phyloP scores from a whole-genome alignment of 2,888 invertebrate genomes.

The Galerucella pusilla region DNA sequence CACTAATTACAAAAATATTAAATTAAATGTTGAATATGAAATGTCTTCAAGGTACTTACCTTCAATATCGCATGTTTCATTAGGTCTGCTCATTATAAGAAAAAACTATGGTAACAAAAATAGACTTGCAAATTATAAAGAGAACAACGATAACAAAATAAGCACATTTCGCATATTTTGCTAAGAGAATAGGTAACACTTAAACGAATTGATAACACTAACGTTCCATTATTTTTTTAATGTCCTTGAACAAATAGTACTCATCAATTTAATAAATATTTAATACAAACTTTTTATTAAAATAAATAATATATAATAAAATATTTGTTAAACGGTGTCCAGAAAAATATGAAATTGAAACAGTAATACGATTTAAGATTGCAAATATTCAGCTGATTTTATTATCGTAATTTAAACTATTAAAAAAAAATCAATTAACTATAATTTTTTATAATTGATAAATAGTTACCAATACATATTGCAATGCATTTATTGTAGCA shows the following conservation, averaged over 20 bases:
- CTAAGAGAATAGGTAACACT: background rate
- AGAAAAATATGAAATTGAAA: too few species aligned
- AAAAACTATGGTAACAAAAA: background rate
- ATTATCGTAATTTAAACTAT: too few species aligned
- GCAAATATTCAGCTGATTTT: too few species aligned
- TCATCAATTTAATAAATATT: too few species aligned
- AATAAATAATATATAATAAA: too few species aligned
- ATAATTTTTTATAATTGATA: too few species aligned
- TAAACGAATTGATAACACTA: background rate
- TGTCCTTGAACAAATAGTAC: background rate
- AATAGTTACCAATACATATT: too few species aligned
- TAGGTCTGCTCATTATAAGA: slow-evolving; percentile 11
- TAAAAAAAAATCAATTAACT: too few species aligned
- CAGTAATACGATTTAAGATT: too few species aligned
- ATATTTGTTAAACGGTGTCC: too few species aligned
- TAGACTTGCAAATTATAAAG: background rate
- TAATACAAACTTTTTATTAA: too few species aligned
- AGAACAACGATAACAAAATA: background rate
- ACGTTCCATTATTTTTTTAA: background rate
- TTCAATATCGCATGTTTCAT: slow-evolving; percentile 6
- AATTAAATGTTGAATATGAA: background rate
- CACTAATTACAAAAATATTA: slow-evolving; percentile 5
- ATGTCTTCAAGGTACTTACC: background rate
- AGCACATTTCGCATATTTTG: background rate
- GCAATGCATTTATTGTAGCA: too few species aligned